Percentiles rank a stretch among this genome's conserved stretches.
Conservation (phyloP, 2,797 vertebrate genomes). For the Sparus aurata region DNA sequence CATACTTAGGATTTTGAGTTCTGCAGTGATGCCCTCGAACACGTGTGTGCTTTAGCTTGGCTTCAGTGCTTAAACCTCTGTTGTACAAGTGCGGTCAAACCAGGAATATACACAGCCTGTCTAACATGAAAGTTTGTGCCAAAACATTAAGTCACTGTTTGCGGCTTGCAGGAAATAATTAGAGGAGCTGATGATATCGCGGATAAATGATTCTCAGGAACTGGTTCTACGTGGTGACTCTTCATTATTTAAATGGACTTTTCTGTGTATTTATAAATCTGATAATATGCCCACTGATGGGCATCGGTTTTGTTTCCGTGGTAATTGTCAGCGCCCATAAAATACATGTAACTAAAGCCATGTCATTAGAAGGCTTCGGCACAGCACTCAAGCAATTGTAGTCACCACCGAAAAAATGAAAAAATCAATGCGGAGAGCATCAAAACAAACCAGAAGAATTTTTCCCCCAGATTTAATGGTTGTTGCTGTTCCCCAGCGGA, state of each 20-base stretch:
- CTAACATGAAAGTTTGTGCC: background rate
- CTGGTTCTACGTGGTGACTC: background rate
- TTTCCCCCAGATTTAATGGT: too few species aligned
- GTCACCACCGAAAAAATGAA: too few species aligned
- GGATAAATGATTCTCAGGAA: constrained; percentile 18
- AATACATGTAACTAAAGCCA: background rate
- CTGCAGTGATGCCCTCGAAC: too few species aligned
- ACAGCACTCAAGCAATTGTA: too few species aligned
- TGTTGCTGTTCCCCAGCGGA: too few species aligned
- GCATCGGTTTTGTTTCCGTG: too few species aligned
- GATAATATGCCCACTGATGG: background rate
- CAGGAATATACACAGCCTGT: background rate
- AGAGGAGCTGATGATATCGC: constrained; percentile 27
- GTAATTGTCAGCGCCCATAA: background rate
- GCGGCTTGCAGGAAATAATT: constrained; percentile 36
- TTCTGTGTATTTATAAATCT: background rate
- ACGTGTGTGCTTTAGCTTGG: background rate
- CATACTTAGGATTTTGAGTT: too few species aligned
- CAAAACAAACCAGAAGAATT: too few species aligned
- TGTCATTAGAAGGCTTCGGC: too few species aligned
- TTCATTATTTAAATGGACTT: background rate
- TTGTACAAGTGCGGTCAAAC: background rate
- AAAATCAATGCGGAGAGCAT: too few species aligned
- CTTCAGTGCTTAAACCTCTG: background rate
- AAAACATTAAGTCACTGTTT: constrained; percentile 19